These are phyloP conservation scores for Siniperca obscura DNA, from an alignment of 2,797 vertebrate species.

Conservation along the genomic window DNA sequence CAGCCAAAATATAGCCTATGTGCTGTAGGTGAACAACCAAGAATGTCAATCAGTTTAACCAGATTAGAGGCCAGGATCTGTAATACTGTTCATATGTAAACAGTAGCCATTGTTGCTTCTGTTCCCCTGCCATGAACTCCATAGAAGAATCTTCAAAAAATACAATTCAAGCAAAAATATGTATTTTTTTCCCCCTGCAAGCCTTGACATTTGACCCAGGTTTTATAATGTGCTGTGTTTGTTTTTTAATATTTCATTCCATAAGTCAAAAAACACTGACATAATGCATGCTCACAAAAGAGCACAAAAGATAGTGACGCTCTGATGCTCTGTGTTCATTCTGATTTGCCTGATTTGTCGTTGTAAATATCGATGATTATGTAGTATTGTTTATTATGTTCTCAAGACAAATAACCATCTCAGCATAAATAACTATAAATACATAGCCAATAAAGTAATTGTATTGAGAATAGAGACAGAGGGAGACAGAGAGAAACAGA, in stretches of 20 bases:
- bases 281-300: neutral
- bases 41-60: neutral
- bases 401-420: slow-evolving; percentile 26
- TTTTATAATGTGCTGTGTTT: slow-evolving; percentile 4
- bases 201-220: slow-evolving; percentile 1
- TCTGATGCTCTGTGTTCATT: neutral
- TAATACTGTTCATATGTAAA: neutral
- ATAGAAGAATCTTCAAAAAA: neutral
- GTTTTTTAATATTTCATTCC: slow-evolving; percentile 8
- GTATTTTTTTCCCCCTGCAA: too few relatives aligned
- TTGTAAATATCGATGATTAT: slow-evolving; percentile 35
- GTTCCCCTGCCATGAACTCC: neutral
- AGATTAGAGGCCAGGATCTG: neutral
- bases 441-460: slow-evolving; percentile 24
- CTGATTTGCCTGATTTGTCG: slow-evolving; percentile 3
- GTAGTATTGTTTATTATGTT: slow-evolving; percentile 19
- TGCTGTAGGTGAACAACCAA: neutral
- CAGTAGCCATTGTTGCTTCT: neutral
- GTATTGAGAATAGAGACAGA: slow-evolving; percentile 11
- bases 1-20: neutral
- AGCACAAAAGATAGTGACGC: neutral
- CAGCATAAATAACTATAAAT: slow-evolving; percentile 36
- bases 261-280: neutral
- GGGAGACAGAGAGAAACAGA: slow-evolving; percentile 26
- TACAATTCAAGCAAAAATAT: slow-evolving; percentile 1